These are phyloP conservation scores for Drosophila suzukii DNA, from an alignment of 1,140 invertebrate genomes.

Conservation along the genomic window DNA sequence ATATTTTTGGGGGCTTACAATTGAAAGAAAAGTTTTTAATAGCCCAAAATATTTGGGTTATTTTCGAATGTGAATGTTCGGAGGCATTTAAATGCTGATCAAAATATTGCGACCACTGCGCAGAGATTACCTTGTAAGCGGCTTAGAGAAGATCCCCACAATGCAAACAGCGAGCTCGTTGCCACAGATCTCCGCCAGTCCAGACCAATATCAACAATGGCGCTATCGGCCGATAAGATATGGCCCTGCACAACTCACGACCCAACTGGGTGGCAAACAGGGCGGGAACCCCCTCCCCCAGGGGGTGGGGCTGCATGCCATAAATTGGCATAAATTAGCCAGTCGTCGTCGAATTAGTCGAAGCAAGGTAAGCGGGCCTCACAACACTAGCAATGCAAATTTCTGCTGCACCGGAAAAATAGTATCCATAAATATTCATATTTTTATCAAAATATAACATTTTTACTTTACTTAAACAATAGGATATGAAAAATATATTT, in stretches of 20 bases:
- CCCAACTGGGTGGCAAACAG: slow-evolving; percentile 29
- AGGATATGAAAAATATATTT: background rate
- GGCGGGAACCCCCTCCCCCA: slow-evolving; percentile 10
- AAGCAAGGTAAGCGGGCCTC: slow-evolving; percentile 57
- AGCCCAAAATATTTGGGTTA: slow-evolving; percentile 67
- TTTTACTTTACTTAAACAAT: too few relatives aligned
- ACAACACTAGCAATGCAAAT: slow-evolving; percentile 49
- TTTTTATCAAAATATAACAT: too few relatives aligned
- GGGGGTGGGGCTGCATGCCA: slow-evolving; percentile 51
- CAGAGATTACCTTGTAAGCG: slow-evolving; percentile 60
- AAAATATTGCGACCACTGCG: slow-evolving; percentile 73
- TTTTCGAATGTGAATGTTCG: slow-evolving; percentile 25
- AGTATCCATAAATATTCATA: background rate
- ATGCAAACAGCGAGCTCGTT: slow-evolving; percentile 12
- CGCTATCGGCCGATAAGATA: slow-evolving; percentile 34
- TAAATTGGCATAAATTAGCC: slow-evolving; percentile 79
- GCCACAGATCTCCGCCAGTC: slow-evolving; percentile 15
- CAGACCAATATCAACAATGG: slow-evolving; percentile 26
- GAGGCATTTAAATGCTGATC: slow-evolving; percentile 56
- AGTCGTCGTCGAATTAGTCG: slow-evolving; percentile 56
- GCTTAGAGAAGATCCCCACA: slow-evolving; percentile 48
- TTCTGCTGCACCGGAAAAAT: slow-evolving; percentile 28
- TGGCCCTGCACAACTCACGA: slow-evolving; percentile 21
- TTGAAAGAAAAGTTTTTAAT: slow-evolving; percentile 71
- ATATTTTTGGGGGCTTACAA: slow-evolving; percentile 55